These are phyloP conservation scores for Neoscelio sp. DNA, from an alignment of 2,888 invertebrate species.

Conservation along the genomic window DNA sequence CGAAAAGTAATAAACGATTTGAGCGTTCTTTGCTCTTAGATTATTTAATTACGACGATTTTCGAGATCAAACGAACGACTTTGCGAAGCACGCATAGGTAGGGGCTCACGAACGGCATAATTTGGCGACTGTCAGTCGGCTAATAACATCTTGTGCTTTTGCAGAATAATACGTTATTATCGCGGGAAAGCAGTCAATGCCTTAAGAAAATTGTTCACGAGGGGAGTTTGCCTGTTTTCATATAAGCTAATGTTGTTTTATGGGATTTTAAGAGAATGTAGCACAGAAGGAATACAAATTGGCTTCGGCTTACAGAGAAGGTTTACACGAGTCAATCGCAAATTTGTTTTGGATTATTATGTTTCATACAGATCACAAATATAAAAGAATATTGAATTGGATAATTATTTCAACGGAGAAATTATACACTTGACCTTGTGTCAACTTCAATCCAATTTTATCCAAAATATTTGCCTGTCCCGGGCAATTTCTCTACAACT, in stretches of 20 bases:
- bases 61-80: conserved; percentile 63
- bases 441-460: conserved; percentile 35
- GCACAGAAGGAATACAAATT: conserved; percentile 39
- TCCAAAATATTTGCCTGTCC: conserved; percentile 18
- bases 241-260: conserved; percentile 51
- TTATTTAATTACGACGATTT: conserved; percentile 67
- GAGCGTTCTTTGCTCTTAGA: conserved; percentile 48
- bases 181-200: conserved; percentile 61
- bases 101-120: conserved; percentile 44
- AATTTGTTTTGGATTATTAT: too few relatives aligned
- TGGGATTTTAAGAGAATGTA: conserved; percentile 45
- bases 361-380: too few relatives aligned
- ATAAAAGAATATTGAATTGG: too few relatives aligned
- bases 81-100: background rate
- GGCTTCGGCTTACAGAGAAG: conserved; percentile 13
- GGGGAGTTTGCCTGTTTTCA: conserved; percentile 49
- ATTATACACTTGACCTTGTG: too few relatives aligned
- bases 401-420: background rate
- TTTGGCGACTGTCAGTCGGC: conserved; percentile 64
- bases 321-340: too few relatives aligned
- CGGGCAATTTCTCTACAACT: conserved; percentile 13
- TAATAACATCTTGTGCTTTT: conserved; percentile 61
- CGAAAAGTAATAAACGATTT: conserved; percentile 55
- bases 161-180: conserved; percentile 61
- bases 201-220: conserved; percentile 57